Base-by-base conservation (phyloP, 1,140 invertebrate species). In the Limonius californicus region DNA sequence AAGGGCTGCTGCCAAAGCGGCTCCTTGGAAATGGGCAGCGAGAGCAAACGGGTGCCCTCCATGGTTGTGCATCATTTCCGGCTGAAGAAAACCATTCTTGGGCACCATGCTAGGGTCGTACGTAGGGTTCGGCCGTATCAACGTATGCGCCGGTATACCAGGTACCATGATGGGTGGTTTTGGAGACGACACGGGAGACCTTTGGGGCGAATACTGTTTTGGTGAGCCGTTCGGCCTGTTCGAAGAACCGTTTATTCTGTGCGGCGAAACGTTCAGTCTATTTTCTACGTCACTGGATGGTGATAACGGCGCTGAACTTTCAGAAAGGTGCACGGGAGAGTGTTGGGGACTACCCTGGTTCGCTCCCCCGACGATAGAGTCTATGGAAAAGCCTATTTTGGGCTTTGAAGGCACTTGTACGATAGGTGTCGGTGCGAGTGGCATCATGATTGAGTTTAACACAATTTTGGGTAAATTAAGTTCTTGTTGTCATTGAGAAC, bases 381-480 rank as follows among this genome's bases (percentile, higher is more conserved):
- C 94, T 75, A 97, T 96, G 71, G 91, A 94, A 75, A 96, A 96
- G 72, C 92, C 93, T 74, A 95, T 90, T 81, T 95, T 96, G 45
- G 92, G 92, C 82, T 94, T 94, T 61, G 89, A 87, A 63, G 88
- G 87, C 77, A 90, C 87, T 72, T 88, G 84, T 73, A 88, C 85
- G 70, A 91, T 89, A 80, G 89, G 88, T 72, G 90, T 92, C 80
- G 92, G 92, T 83, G 89, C 89, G 78, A 92, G 84, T 82, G 89
- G 89, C 88, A 91, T 91, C 91, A 94, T 93, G 80, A 62, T 62
- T 62, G 43, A 82, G 87, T 70, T 66, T 27, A 55, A 27, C 42
- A 35, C 65, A 59, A 42, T 61, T 59, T 20, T 11, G 42, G n/a
- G 12, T 8, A 21, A 19, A 30, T 14, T 39, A 35, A 39, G 35